Conservation (phyloP, 2,888 invertebrate genomes). For the Beris chalybata region DNA sequence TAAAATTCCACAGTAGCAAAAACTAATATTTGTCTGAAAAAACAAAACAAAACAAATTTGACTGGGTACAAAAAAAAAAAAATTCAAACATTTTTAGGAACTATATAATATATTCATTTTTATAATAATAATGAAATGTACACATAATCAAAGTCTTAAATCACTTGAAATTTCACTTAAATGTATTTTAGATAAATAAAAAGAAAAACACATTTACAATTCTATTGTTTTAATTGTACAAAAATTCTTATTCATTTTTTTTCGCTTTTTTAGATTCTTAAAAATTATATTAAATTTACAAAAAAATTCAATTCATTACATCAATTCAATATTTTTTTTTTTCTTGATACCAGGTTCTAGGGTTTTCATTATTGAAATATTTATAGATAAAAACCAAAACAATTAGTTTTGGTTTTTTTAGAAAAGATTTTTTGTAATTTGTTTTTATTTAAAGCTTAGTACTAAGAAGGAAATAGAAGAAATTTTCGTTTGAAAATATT, state of each 20-base stretch:
- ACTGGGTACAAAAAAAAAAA: no score
- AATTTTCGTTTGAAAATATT: no score
- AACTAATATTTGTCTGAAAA: no score
- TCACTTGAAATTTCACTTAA: conserved; percentile 20
- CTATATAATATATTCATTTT: not conserved
- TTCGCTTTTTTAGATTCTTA: not conserved
- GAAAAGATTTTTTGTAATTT: no score
- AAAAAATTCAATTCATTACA: not conserved
- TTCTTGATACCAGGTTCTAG: not conserved
- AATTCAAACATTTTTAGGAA: not conserved
- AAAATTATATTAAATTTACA: not conserved
- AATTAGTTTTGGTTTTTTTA: no score
- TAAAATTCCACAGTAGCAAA: no score
- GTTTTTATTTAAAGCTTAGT: no score
- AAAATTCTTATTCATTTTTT: conserved; percentile 7
- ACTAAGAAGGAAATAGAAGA: no score
- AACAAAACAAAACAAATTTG: no score
- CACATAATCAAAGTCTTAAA: conserved; percentile 11
- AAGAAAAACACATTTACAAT: not conserved
- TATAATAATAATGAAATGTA: conserved; percentile 1
- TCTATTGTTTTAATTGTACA: conserved; percentile 6
- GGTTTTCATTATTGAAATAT: no score
- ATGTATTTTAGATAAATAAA: conserved; percentile 2
- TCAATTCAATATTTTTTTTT: not conserved
- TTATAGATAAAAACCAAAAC: no score